phyloP scores from a whole-genome alignment of 1,140 invertebrate genomes.

The Phymorhynchus buccinoides region DNA sequence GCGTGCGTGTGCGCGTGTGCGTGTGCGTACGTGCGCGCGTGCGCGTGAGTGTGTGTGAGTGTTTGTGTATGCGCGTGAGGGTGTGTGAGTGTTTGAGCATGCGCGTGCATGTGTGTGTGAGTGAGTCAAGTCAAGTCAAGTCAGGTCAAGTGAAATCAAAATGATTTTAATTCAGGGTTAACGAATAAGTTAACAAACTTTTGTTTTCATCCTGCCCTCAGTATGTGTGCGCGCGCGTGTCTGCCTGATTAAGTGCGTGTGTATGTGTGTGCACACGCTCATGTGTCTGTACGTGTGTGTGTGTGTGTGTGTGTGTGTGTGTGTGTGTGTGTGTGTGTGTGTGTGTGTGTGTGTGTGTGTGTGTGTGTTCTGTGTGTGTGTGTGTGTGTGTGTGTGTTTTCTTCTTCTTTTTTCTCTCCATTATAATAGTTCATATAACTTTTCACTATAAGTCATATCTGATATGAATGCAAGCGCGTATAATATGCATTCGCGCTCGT shows the following conservation, averaged over 20 bases:
- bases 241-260: constrained; percentile 11
- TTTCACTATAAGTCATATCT: no score
- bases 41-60: no score
- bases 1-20: no score
- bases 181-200: neutral
- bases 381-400: neutral
- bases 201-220: neutral
- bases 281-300: neutral
- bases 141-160: neutral
- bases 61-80: no score
- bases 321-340: constrained; percentile 26
- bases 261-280: neutral
- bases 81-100: no score
- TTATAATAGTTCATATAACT: no score
- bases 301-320: neutral
- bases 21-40: no score
- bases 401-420: neutral
- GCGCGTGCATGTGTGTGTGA: neutral
- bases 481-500: neutral
- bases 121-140: neutral
- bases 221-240: constrained; percentile 21
- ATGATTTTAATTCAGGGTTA: neutral
- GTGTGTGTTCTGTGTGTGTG: constrained; percentile 3
- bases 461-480: neutral
- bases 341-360: neutral